phyloP scores from a whole-genome alignment of 1,140 invertebrate species.

The Atta cephalotes region DNA sequence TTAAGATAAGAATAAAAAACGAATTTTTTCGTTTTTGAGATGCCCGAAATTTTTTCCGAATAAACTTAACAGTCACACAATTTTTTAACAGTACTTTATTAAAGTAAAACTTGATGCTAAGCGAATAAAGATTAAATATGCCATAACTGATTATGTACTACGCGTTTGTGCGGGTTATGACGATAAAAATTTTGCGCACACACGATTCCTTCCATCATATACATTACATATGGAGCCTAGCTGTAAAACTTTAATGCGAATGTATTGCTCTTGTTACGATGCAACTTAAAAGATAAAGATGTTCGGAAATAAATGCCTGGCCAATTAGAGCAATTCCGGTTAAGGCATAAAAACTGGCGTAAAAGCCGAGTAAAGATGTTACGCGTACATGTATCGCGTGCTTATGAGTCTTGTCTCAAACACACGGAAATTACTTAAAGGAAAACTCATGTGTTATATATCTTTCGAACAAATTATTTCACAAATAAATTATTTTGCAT shows the following conservation, averaged over 20 bases:
- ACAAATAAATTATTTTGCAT: conserved; percentile 13
- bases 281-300: conserved; percentile 7
- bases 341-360: neutral
- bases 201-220: neutral
- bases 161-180: conserved; percentile 18
- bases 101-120: neutral
- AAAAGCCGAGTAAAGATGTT: conserved; percentile 4
- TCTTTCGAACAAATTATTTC: conserved; percentile 7
- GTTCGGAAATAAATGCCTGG: conserved; percentile 53
- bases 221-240: conserved; percentile 3
- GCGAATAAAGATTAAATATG: neutral
- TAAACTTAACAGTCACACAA: neutral
- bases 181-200: conserved; percentile 30
- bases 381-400: neutral
- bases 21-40: neutral
- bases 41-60: neutral
- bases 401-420: neutral
- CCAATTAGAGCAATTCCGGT: conserved; percentile 41
- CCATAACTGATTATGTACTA: neutral
- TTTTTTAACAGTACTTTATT: neutral
- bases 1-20: neutral
- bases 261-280: conserved; percentile 44
- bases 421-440: conserved; percentile 1
- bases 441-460: neutral
- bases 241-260: conserved; percentile 57